A percentile compares a stretch with the other conserved stretches of the same genome.
Conservation (phyloP, 2,113 vertebrate genomes). For the Redunca redunca region DNA sequence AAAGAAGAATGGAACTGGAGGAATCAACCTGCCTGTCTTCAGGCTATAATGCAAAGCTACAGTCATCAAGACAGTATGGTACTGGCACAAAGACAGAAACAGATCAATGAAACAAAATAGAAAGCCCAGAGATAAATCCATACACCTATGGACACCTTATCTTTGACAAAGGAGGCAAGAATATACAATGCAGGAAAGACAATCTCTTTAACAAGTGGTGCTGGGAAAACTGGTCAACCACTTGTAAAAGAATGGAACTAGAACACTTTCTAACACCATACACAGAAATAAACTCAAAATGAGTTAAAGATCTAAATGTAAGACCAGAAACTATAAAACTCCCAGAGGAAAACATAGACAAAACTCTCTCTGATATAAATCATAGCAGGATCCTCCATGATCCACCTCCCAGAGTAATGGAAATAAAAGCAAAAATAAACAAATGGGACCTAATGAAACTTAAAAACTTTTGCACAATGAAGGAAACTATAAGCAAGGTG, state of each 20-base stretch:
- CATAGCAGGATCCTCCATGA: background rate
- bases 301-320: background rate
- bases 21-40: no score
- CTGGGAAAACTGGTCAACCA: background rate
- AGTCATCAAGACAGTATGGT: no score
- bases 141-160: no score
- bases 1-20: no score
- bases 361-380: background rate
- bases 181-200: background rate
- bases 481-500: background rate
- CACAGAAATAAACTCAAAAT: background rate
- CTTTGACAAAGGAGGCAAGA: no score
- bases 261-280: background rate
- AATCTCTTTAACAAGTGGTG: background rate
- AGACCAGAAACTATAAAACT: background rate
- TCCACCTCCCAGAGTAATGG: background rate
- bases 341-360: background rate
- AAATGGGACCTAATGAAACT: background rate
- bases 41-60: no score
- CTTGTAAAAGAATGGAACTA: background rate
- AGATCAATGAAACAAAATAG: no score
- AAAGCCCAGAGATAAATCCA: no score
- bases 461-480: background rate
- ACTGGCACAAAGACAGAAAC: no score
- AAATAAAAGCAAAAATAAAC: background rate